Conservation (phyloP, 2,888 invertebrate genomes). For the Sesia apiformis region DNA sequence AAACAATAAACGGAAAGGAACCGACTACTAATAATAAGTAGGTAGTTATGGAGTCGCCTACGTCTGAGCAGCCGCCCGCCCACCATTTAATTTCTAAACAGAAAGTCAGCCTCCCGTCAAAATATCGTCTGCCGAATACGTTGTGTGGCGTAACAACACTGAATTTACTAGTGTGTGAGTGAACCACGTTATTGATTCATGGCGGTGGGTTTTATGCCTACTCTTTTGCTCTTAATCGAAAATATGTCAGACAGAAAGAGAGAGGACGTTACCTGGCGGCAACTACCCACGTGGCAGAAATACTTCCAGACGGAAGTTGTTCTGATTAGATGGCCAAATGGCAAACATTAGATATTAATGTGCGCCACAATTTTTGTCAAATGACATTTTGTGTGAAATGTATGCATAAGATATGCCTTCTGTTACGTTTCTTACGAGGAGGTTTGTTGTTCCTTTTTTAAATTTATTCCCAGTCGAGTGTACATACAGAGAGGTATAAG, state of each 20-base stretch:
- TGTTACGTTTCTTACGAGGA: no score
- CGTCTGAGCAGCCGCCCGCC: background rate
- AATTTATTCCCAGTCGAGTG: no score
- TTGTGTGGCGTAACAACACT: constrained; percentile 48
- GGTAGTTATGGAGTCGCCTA: background rate
- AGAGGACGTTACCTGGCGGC: constrained; percentile 41
- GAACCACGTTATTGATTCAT: constrained; percentile 68
- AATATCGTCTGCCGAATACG: constrained; percentile 53
- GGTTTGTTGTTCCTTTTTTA: no score
- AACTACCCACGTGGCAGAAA: constrained; percentile 48
- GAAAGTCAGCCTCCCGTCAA: constrained; percentile 55
- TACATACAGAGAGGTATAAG: no score
- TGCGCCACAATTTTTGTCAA: no score
- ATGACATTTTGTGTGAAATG: no score
- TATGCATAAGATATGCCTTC: no score
- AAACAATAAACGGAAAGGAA: no score
- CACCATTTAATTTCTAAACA: constrained; percentile 47
- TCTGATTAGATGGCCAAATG: constrained; percentile 29
- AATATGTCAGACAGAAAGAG: constrained; percentile 51
- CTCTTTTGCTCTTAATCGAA: constrained; percentile 64
- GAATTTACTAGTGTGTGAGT: constrained; percentile 42
- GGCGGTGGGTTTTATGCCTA: constrained; percentile 59
- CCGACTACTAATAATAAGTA: no score
- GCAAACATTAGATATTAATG: constrained; percentile 23
- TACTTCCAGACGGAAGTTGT: constrained; percentile 38